A percentile compares a stretch with the other conserved stretches of the same genome.
Evolutionary conservation across 2,888 invertebrate species (phyloP).

Genomic region (Candidula unifasciata): DNA sequence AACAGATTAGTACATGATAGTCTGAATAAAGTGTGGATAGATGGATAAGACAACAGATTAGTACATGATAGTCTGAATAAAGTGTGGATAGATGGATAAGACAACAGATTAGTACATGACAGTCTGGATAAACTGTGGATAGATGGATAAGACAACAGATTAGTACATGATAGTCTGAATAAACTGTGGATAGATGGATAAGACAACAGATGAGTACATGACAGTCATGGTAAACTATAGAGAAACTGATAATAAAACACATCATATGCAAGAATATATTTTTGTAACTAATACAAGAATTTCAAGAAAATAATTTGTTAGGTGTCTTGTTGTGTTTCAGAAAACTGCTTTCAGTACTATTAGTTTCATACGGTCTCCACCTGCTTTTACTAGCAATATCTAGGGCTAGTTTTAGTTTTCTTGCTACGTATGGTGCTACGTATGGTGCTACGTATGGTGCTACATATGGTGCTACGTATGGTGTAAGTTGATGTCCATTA

Average conservation of each 20-base stretch:
- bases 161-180: conserved; percentile 74
- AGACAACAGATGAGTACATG: conserved; percentile 69
- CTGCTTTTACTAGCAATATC: too few species aligned
- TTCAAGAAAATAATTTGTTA: too few species aligned
- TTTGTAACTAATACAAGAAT: too few species aligned
- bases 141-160: conserved; percentile 55
- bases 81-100: conserved; percentile 63
- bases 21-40: conserved; percentile 60
- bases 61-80: conserved; percentile 74
- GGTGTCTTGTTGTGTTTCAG: too few species aligned
- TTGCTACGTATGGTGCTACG: too few species aligned
- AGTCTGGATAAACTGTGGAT: conserved; percentile 63
- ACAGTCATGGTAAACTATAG: conserved; percentile 74
- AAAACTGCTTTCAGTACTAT: too few species aligned
- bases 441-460: too few species aligned
- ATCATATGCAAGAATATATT: too few species aligned
- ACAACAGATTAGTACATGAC: conserved; percentile 76
- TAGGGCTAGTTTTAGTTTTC: too few species aligned
- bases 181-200: conserved; percentile 7
- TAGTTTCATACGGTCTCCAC: too few species aligned
- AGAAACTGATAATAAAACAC: background rate
- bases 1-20: conserved; percentile 72
- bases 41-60: conserved; percentile 59
- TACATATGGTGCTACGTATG: too few species aligned
- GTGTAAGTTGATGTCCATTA: too few species aligned